Base-by-base conservation (phyloP, 2,888 invertebrate genomes). In the Taenaris catops region DNA sequence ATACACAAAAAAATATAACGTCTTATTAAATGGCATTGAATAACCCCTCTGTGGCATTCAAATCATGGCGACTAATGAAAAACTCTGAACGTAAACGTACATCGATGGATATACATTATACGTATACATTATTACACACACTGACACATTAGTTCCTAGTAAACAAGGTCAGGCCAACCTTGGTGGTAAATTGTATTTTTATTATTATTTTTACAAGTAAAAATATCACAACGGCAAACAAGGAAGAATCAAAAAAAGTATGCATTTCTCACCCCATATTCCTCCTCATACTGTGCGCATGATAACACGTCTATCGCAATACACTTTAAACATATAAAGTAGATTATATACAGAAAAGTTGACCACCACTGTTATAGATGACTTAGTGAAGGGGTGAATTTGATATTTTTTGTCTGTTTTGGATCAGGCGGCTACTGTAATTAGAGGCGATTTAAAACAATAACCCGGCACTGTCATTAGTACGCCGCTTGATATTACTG, bases 391-490 rank as follows among this genome's bases (percentile, higher is more conserved):
- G 72, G 84, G 83, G 68, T 84, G 68, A 72, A 54, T 59, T 63
- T 58, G 61, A 63, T 74, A 76, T 72, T 56, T 71, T 66, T 70
- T 61, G 61, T 55, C 51, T 43, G 50, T 52, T 25, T 25, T 9
- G 31, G n/a, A n/a, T n/a, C n/a, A n/a, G n/a, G 49, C 41, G 24
- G 24, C n/a, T 25, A 21, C 61, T 66, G 71, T 81, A 72, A 83
- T 84, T 78, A 83, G 66, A 79, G 74, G 80, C 68, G 68, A 74
- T 81, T 72, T 83, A 83, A 84, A 86, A 86, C 84, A 84, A 86
- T 86, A 75, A 76, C 55, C 70, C 59, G 54, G 63, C 63, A 55
- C 73, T 58, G 71, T 76, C 75, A 83, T 81, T 79, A 81, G 70
- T 47, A 47, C 63, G 62, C 56, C 67, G 64, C 56, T 60, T 63